Evolutionary conservation across 2,888 invertebrate genomes (phyloP).

Genomic region (Zygothrica quintamaculata): DNA sequence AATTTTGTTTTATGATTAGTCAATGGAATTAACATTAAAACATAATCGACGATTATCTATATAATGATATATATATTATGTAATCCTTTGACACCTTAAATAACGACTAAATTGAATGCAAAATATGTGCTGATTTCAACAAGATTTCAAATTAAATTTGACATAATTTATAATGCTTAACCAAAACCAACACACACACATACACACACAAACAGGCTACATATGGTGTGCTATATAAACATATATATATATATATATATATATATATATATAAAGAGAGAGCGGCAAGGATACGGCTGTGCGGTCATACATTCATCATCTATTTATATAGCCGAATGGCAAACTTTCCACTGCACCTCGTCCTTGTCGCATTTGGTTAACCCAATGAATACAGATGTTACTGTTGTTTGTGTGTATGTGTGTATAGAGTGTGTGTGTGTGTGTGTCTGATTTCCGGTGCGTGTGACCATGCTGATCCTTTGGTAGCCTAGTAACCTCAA

Average conservation of each 20-base stretch:
- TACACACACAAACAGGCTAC: conserved; percentile 7
- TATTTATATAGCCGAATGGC: conserved; percentile 62
- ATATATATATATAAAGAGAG: not conserved
- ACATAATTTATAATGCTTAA: conserved; percentile 61
- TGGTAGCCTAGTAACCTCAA: conserved; percentile 65
- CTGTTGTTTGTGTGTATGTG: conserved; percentile 12
- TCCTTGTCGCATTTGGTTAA: conserved; percentile 21
- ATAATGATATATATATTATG: no score
- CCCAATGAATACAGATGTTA: conserved; percentile 23
- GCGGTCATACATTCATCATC: conserved; percentile 71
- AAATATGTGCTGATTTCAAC: conserved; percentile 47
- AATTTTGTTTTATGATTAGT: not conserved
- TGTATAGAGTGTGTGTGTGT: conserved; percentile 5
- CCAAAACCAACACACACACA: conserved; percentile 20
- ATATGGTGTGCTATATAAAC: conserved; percentile 32
- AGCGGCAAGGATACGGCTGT: conserved; percentile 45
- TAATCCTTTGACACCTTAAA: not conserved
- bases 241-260: conserved; percentile 25
- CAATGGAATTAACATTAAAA: not conserved
- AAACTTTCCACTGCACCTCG: conserved; percentile 2
- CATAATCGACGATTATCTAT: no score
- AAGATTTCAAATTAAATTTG: conserved; percentile 70
- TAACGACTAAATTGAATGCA: conserved; percentile 28
- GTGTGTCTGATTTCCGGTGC: conserved; percentile 57
- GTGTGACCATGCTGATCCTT: conserved; percentile 29